Evolutionary conservation across 37 sponge, comb jelly and placozoan species (phyloP), one percentile per base, ranked within the genome.

Genomic region (Lycopodina hypogea): DNA sequence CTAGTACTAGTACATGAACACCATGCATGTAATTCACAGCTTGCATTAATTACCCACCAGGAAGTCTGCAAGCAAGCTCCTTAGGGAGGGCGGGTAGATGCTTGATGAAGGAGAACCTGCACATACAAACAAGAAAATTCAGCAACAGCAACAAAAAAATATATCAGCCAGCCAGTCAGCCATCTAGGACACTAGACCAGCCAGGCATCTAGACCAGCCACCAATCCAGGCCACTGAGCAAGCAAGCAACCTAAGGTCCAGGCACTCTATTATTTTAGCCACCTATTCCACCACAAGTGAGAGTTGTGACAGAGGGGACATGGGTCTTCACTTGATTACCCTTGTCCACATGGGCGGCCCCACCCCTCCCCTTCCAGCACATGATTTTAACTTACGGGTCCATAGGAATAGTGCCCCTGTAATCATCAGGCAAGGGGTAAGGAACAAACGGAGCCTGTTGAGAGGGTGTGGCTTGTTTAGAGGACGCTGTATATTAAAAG

Each of bases 81-180:
- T 79, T 64, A n/a, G 86, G 65, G 38, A 95, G 86, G 0, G 92
- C 84, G n/a, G 95, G 95, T 1, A 95, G 79, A 55, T 81, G 59
- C 69, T 90, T 90, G 82, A 95, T 95, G 74, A 95, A 90, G 22
- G 51, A 79, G 51, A 75, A 91, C 30, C 78, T 81, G 74, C 21
- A 75, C 3, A 35, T n/a, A n/a, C n/a, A 17, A 40, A 71, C n/a
- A 11, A 0, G 3, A 4, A 12, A 1, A 17, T 3, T 12, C n/a
- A 40, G 30, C n/a, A 69, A 45, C 19, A 41, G 42, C 39, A 40
- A 37, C 50, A 72, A 23, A 48, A 2, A 21, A 73, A 11, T 21
- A 51, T 7, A 63, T 23, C 9, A 11, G 15, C 9, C 23, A 63
- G 26, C 15, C 15, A 14, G n/a, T n/a, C n/a, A n/a, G n/a, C n/a